Base-by-base conservation (phyloP, 30 jellyfish, hydroid and myxozoan genomes). In the Chrysaora quinquecirrha region DNA sequence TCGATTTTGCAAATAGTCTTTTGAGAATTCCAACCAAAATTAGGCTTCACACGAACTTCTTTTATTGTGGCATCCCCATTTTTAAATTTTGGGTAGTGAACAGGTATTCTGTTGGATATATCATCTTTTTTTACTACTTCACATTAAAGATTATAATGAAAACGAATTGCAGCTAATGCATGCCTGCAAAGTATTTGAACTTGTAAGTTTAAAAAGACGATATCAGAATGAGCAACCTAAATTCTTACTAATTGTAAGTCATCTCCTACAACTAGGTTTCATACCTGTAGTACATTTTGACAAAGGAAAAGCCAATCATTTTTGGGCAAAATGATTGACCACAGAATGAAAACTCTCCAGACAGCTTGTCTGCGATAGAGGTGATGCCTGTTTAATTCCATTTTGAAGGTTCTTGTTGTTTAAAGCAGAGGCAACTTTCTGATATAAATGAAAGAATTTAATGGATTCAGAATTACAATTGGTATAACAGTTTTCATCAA, bases 331-430 rank as follows among this genome's bases (percentile, higher is more conserved):
- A 30, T 78, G 89, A 49, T 78, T 78, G 0, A 78, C 31, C 1
- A 78, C 89, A 2, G 89, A 78, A 49, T 63, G 82, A 67, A 38
- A 62, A 62, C 82, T 72, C 52, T 64, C 72, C n/a, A n/a, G n/a
- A n/a, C n/a, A n/a, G n/a, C n/a, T n/a, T n/a, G n/a, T n/a, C n/a
- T n/a, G n/a, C n/a, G 56, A 72, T 16, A 62, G 16, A 0, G 56
- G 72, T 20, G 83, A 62, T 1, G 82, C 82, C 71, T 78, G 80
- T 71, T 32, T 18, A n/a, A 78, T 62, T 19, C 82, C 82, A 16
- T 78, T 63, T 71, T 62, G 83, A n/a, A n/a, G n/a, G n/a, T n/a
- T n/a, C n/a, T n/a, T n/a, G n/a, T n/a, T n/a, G n/a, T n/a, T n/a
- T n/a, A n/a, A n/a, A n/a, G n/a, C n/a, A n/a, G n/a, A n/a, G n/a